Evolutionary conservation across 2,888 invertebrate genomes (phyloP), one percentile per base, ranked within the genome.

Genomic region (Drosophila recens): DNA sequence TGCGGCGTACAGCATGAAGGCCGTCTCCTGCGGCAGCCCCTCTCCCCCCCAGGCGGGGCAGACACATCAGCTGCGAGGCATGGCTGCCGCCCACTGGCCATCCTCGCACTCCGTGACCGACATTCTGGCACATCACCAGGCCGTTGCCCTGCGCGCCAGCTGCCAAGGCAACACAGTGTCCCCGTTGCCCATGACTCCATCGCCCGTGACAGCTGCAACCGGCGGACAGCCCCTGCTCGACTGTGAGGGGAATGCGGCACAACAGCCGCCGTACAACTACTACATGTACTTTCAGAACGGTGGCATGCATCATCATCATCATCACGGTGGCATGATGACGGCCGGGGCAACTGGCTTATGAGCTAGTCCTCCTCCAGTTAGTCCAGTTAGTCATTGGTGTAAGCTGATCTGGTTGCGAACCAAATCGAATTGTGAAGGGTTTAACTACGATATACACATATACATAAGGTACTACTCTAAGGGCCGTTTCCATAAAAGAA

Each of bases 41-140:
- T 92, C 93, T 20, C 93, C 93, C 0, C 92, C 93, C 5, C 93
- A 93, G 73, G 72, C 90, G 9, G 76, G 91, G 1, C 91, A 91
- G 57, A 90, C 91, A 45, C 90, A 91, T 73, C 91, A 91, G 75
- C 75, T 92, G 51, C 87, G 91, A 53, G 83, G 88, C 15, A 87
- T 90, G 10, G 89, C 91, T 4, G 89, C 91, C 11, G 90, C 90
- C 17, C 92, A 92, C 59, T 92, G 93, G 93, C 93, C 93, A 23
- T 94, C 94, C 76, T 94, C 94, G 48, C 94, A 94, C 85, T 94
- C 94, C 9, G 94, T 94, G 2, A 93, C 93, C 56, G 94, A 94
- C 79, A 94, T 94, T 79, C 85, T 94, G 78, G 94, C 94, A 2
- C 93, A 93, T 64, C 93, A 93, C 73, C 91, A 93, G 69, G 92